A percentile compares a stretch with the other conserved stretches of the same genome.
These are phyloP conservation scores for Chelidonichthys spinosus DNA, from an alignment of 2,797 vertebrate genomes.

Conservation along the genomic window DNA sequence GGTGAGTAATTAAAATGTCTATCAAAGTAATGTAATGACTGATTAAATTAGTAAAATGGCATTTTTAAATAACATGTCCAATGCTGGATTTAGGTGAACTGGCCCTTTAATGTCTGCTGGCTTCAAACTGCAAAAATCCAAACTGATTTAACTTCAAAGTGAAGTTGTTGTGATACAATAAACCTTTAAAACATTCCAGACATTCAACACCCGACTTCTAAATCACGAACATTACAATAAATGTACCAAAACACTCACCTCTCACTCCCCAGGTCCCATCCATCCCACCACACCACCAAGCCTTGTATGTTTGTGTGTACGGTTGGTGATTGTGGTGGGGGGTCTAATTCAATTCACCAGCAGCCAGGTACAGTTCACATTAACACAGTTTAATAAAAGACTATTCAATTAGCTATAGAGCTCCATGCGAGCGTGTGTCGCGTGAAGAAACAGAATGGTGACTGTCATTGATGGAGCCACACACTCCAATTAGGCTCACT, in stretches of 20 bases:
- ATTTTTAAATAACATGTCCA: neutral
- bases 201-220: neutral
- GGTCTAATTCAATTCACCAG: conserved; percentile 77
- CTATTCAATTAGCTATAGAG: conserved; percentile 78
- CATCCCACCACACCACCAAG: conserved; percentile 42
- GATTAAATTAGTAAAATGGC: too few relatives aligned
- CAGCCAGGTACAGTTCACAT: conserved; percentile 75
- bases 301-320: conserved; percentile 42
- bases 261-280: conserved; percentile 18
- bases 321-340: conserved; percentile 38
- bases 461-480: conserved; percentile 71
- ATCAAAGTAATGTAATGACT: neutral
- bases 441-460: conserved; percentile 51
- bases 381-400: conserved; percentile 81
- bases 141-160: neutral
- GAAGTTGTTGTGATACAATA: neutral
- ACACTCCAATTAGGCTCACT: conserved; percentile 78
- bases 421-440: conserved; percentile 55
- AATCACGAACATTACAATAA: conserved; percentile 3
- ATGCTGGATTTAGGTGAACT: neutral
- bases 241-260: conserved; percentile 28
- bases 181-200: neutral
- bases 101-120: conserved; percentile 1
- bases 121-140: neutral
- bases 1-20: neutral